Percentiles rank a stretch among this genome's conserved stretches.
Evolutionary conservation across 2,888 invertebrate species (phyloP).

Genomic region (Drosophila buzzatii): DNA sequence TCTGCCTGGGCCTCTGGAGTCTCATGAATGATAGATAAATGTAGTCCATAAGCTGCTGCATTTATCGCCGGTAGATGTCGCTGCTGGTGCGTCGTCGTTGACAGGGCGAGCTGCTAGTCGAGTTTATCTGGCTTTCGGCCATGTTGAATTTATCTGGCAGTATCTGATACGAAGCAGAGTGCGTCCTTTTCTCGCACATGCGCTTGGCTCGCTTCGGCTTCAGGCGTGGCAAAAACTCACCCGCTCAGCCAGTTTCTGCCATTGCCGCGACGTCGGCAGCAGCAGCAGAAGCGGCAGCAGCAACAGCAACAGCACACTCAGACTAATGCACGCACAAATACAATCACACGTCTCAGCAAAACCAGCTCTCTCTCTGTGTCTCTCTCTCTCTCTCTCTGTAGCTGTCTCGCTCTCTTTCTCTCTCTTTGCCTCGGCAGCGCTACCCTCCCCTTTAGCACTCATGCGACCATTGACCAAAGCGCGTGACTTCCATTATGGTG

Average conservation of each 20-base stretch:
- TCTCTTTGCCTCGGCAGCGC: slow-evolving; percentile 3
- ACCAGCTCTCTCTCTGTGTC: slow-evolving; percentile 25
- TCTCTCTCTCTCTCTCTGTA: background rate
- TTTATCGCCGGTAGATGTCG: slow-evolving; percentile 73
- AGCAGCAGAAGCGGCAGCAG: slow-evolving; percentile 26
- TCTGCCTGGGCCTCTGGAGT: slow-evolving; percentile 30
- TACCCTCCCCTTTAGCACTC: slow-evolving; percentile 1
- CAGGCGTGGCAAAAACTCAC: slow-evolving; percentile 70
- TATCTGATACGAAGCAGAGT: slow-evolving; percentile 53
- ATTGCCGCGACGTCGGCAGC: slow-evolving; percentile 37
- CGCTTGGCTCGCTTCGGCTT: slow-evolving; percentile 45
- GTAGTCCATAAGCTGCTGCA: slow-evolving; percentile 20
- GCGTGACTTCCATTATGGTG: slow-evolving; percentile 72
- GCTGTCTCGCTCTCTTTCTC: slow-evolving; percentile 11
- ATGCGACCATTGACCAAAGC: slow-evolving; percentile 47
- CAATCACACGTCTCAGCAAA: slow-evolving; percentile 34
- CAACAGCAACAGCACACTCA: slow-evolving; percentile 49
- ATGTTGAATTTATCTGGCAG: slow-evolving; percentile 82
- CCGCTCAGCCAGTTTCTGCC: slow-evolving; percentile 48
- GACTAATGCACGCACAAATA: slow-evolving; percentile 61
- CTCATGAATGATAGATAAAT: slow-evolving; percentile 57
- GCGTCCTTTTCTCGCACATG: slow-evolving; percentile 74
- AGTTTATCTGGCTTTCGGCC: slow-evolving; percentile 75
- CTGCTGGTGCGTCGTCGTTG: slow-evolving; percentile 33
- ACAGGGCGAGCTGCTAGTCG: slow-evolving; percentile 22